Conservation (phyloP, 92 coral and sea anemone species). For the Galaxea fascicularis region DNA sequence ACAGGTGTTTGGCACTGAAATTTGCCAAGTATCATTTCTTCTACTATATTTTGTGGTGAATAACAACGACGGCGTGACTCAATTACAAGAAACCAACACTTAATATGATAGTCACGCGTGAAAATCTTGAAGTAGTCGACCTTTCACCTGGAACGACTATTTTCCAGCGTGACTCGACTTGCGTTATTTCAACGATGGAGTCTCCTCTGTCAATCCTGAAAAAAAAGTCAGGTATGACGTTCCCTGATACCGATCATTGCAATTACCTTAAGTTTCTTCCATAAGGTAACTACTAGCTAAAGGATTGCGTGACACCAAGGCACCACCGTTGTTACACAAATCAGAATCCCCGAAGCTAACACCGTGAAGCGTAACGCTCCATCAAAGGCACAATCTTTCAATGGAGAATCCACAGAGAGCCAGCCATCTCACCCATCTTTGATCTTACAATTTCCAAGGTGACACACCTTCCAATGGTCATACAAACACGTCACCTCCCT, state of each 20-base stretch:
- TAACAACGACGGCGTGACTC: not conserved
- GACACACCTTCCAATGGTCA: not conserved
- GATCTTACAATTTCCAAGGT: not conserved
- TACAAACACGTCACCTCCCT: conserved; percentile 74
- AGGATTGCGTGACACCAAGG: not conserved
- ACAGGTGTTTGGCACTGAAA: conserved; percentile 1
- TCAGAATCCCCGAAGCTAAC: not conserved
- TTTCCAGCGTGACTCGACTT: not conserved
- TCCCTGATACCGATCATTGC: no score
- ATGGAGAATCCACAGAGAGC: not conserved
- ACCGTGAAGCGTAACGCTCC: not conserved
- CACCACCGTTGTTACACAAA: not conserved
- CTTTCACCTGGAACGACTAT: not conserved
- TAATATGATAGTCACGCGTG: not conserved
- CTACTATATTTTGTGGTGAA: no score
- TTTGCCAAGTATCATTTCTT: not conserved
- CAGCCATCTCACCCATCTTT: not conserved
- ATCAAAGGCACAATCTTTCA: not conserved
- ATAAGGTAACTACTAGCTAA: not conserved
- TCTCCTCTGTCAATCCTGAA: not conserved
- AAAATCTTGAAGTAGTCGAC: not conserved
- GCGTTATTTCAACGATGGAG: not conserved
- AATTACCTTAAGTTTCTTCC: no score
- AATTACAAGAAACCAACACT: not conserved
- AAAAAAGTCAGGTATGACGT: no score